Evolutionary conservation across 2,797 vertebrate species (phyloP), one percentile per base, ranked within the genome.

Genomic region (Rhabdophis nuchalis): DNA sequence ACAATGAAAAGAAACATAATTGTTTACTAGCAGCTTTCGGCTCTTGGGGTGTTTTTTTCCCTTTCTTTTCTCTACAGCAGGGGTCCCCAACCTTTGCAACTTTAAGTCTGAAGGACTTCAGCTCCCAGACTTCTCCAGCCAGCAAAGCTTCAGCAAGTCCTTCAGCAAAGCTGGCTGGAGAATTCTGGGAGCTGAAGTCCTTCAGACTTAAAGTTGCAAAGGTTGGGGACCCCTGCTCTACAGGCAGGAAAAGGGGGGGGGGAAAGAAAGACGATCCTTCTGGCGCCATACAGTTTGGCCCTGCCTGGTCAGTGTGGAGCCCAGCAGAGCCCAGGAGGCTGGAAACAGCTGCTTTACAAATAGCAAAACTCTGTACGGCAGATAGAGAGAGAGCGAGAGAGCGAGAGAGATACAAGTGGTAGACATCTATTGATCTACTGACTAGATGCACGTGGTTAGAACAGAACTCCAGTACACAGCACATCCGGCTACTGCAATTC

Each of bases 401-500:
- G 46, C 4, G 46, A 46, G 46, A 46, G 91, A 97, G 96, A 93
- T 87, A 97, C 90, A 96, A 95, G 96, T 96, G 97, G 96, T 95
- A 96, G 88, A 96, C 96, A 96, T 93, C 94, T 95, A 96, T 93
- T 94, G 94, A 96, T 94, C 95, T 96, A 97, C 87, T 91, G 95
- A 97, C 95, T 95, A 96, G 95, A 95, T 94, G 97, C 96, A 97
- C 95, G 41, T 12, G 92, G 95, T 20, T 91, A 94, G 5, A 95
- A 95, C 6, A 94, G 94, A 93, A 95, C 61, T 95, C 95, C 94
- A 1, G 53, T 61, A 52, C 94, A 92, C 94, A 95, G 61, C 6
- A 41, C 41, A 93, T 90, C 88, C 82, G 64, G 64, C 18, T n/a
- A 27, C 10, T 6, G 3, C n/a, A 61, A 46, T 7, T 5, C 1